Conservation (phyloP, 1,140 invertebrate species). For the Mactra quadrangularis region DNA sequence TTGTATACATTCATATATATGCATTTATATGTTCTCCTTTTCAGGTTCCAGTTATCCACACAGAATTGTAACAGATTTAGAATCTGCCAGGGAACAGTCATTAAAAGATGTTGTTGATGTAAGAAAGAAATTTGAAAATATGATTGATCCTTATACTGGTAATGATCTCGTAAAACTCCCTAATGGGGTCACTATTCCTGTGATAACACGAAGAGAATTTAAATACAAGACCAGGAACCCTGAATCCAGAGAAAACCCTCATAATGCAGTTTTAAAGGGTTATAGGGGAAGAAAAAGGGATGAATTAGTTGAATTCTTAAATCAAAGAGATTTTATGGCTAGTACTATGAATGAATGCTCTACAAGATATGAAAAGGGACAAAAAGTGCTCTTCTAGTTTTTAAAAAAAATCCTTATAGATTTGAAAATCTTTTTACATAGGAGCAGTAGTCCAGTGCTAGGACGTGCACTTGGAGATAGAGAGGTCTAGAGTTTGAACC, state of each 20-base stretch:
- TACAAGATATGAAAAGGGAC: constrained; percentile 43
- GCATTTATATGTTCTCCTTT: too few relatives aligned
- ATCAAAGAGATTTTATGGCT: constrained; percentile 65
- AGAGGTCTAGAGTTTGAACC: too few relatives aligned
- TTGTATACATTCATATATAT: too few relatives aligned
- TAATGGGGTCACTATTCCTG: constrained; percentile 53
- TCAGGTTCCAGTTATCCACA: constrained; percentile 61
- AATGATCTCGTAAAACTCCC: constrained; percentile 62
- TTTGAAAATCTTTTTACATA: too few relatives aligned
- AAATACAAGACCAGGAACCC: constrained; percentile 64
- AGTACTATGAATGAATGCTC: constrained; percentile 68
- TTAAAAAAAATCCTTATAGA: too few relatives aligned
- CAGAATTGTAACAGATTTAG: constrained; percentile 60
- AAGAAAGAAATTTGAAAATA: constrained; percentile 48
- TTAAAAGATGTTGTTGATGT: constrained; percentile 63
- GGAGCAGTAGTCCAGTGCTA: too few relatives aligned
- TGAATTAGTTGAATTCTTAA: constrained; percentile 63
- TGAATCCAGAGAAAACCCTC: constrained; percentile 63
- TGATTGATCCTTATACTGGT: constrained; percentile 49
- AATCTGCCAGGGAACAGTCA: constrained; percentile 64
- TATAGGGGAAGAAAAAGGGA: constrained; percentile 63
- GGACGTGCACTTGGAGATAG: too few relatives aligned
- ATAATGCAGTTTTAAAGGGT: constrained; percentile 60
- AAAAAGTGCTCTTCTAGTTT: background rate
- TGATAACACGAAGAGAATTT: constrained; percentile 65